phyloP scores from a whole-genome alignment of 2,113 vertebrate species.

The Vulpes ferrilata region DNA sequence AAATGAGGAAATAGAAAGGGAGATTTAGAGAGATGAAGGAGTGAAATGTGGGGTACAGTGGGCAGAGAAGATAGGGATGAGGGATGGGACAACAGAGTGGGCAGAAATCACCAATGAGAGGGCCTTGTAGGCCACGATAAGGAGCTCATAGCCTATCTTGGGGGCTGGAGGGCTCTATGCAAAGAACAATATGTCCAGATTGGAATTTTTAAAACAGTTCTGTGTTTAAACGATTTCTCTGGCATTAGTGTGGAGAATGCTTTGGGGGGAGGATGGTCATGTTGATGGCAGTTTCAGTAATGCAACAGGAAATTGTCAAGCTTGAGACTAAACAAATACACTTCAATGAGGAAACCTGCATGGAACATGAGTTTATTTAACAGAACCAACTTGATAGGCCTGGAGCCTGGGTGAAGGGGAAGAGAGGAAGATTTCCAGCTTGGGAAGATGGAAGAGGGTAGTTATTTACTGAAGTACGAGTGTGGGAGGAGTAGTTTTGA shows the following conservation, averaged over 20 bases:
- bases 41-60: neutral
- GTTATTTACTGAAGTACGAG: neutral
- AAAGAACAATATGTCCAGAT: neutral
- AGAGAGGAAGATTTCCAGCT: neutral
- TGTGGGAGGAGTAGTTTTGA: neutral
- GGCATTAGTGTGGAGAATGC: neutral
- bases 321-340: neutral
- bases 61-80: neutral
- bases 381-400: neutral
- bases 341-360: neutral
- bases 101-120: neutral
- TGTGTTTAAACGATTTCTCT: neutral
- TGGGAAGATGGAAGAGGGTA: neutral
- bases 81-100: too few species aligned
- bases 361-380: neutral
- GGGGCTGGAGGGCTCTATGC: neutral
- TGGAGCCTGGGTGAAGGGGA: neutral
- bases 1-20: neutral
- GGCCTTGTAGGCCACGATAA: neutral
- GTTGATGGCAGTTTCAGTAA: neutral
- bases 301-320: neutral
- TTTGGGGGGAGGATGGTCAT: neutral
- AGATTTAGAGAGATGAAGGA: neutral
- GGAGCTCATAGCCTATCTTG: neutral
- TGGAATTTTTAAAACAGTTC: neutral